A percentile compares a stretch with the other conserved stretches of the same genome.
Conservation (phyloP, 1,140 invertebrate species). For the Tigriopus japonicus region DNA sequence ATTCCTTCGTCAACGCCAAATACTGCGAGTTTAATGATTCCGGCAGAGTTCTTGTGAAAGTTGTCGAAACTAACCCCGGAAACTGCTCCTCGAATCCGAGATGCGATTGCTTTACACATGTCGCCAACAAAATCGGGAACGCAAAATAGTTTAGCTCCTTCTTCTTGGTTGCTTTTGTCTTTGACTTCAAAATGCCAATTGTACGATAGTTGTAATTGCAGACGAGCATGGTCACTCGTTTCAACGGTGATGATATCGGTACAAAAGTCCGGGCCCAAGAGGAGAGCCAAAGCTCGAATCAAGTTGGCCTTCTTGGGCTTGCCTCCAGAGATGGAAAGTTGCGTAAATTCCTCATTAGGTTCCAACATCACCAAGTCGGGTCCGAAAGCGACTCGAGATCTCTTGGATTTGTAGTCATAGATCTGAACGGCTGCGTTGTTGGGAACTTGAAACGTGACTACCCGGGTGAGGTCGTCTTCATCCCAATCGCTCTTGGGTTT, state of each 20-base stretch:
- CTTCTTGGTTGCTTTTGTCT: conserved; percentile 21
- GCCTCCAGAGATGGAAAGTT: conserved; percentile 30
- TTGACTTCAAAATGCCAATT: conserved; percentile 33
- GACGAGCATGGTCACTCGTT: conserved; percentile 33
- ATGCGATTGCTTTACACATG: conserved; percentile 34
- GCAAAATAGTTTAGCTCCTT: conserved; percentile 30
- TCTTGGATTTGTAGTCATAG: conserved; percentile 22
- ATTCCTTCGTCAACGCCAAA: conserved; percentile 32
- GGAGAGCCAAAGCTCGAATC: conserved; percentile 30
- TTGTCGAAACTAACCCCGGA: conserved; percentile 33
- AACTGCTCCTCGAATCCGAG: conserved; percentile 31
- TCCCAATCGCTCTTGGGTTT: conserved; percentile 8
- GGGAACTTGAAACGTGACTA: conserved; percentile 32
- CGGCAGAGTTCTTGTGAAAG: conserved; percentile 34
- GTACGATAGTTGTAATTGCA: conserved; percentile 32
- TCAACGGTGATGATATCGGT: conserved; percentile 34
- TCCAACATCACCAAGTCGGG: conserved; percentile 35
- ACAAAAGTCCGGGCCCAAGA: conserved; percentile 34
- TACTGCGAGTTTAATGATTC: conserved; percentile 31
- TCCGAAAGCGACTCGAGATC: conserved; percentile 31
- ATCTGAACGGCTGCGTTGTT: conserved; percentile 36
- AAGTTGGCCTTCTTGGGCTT: conserved; percentile 33
- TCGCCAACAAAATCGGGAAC: conserved; percentile 36
- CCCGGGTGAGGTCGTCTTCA: conserved; percentile 19
- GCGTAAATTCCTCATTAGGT: conserved; percentile 37